Evolutionary conservation across 2,113 vertebrate genomes (phyloP), one percentile per base, ranked within the genome.

Genomic region (Megaleporinus macrocephalus): DNA sequence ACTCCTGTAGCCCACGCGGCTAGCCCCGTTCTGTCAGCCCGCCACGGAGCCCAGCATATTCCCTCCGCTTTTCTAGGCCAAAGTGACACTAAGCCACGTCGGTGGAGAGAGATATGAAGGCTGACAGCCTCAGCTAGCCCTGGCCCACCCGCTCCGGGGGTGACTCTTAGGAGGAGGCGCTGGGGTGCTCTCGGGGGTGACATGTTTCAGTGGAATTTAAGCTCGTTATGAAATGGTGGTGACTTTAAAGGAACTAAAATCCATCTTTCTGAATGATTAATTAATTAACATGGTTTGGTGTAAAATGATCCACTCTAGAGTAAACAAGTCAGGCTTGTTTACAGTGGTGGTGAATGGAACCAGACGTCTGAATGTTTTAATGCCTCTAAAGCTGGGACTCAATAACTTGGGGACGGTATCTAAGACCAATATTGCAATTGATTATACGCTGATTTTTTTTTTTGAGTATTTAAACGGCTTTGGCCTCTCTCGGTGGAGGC

Each of bases 21-120:
- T 61, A 77, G 70, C 61, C 33, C 80, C 59, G 49, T 74, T 73
- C 83, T 76, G 65, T 80, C 72, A 76, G 83, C 71, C 41, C 53
- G 20, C 20, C 51, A 27, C 73, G 29, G 75, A 33, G 30, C 29
- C 30, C 53, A 2, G 27, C 44, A 44, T 51, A 84, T 79, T 81
- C 76, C 77, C 73, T 27, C 18, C 59, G n/a, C 36, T 57, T 30
- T 61, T 55, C 71, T 57, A 49, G 26, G 63, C 63, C 53, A 30
- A 69, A 72, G 62, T 68, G 73, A 84, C 83, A 73, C 57, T 73
- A 81, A 72, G 79, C 59, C 27, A 44, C 11, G 22, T 59, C 9
- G 14, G 68, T 62, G 47, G 41, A 73, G 36, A 61, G 57, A 27
- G 16, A 71, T 61, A 78, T n/a, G 26, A 57, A 78, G 51, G 22